A percentile compares a stretch with the other conserved stretches of the same genome.
Evolutionary conservation across 2,113 vertebrate species (phyloP).

Genomic region (Neolamprologus modestus): DNA sequence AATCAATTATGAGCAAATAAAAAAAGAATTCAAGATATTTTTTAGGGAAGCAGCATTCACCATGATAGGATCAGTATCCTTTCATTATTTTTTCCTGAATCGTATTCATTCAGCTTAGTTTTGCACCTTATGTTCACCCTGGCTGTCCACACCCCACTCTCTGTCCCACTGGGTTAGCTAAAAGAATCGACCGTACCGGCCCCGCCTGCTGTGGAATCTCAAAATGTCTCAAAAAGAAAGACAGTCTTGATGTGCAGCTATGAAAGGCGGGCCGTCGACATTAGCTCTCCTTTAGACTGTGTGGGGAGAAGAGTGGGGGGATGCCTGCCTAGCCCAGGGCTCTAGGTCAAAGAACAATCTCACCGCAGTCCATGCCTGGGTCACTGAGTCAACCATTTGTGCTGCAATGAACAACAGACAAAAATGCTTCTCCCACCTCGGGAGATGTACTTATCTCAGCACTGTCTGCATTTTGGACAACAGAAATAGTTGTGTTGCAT

Average conservation of each 20-base stretch:
- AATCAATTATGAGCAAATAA: neutral
- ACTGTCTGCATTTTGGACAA: neutral
- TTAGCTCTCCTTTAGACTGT: conserved; percentile 10
- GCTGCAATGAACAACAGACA: conserved; percentile 18
- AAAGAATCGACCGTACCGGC: neutral
- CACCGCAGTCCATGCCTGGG: neutral
- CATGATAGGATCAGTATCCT: neutral
- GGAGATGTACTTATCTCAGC: neutral
- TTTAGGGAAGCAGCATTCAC: neutral
- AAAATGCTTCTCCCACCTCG: neutral
- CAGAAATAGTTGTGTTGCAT: neutral
- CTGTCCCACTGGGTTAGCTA: neutral
- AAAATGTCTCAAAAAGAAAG: conserved; percentile 44
- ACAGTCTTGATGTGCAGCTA: conserved; percentile 34
- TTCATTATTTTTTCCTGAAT: neutral
- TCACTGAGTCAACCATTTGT: conserved; percentile 14
- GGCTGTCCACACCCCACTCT: neutral
- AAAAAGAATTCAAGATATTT: neutral
- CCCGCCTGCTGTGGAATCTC: neutral
- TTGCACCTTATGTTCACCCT: neutral
- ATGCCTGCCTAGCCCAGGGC: conserved; percentile 24
- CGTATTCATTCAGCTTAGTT: neutral
- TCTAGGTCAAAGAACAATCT: conserved; percentile 43
- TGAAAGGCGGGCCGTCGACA: conserved; percentile 32
- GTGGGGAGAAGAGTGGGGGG: conserved; percentile 22